phyloP scores from a whole-genome alignment of 2,797 vertebrate genomes.

The Masticophis lateralis region DNA sequence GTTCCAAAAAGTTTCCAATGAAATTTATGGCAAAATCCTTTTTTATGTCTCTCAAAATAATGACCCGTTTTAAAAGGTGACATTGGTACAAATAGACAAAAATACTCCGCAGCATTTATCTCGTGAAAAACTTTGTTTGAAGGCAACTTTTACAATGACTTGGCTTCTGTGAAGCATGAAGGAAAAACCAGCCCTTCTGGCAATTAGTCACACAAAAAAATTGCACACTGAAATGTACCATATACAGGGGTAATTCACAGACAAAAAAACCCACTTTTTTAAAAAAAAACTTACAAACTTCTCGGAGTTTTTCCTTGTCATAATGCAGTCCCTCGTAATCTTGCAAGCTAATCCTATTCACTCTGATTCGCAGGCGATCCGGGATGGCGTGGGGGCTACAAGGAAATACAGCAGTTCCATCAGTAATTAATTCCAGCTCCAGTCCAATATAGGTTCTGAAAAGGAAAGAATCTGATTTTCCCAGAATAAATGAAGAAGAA shows the following conservation, averaged over 20 bases:
- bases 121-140: neutral
- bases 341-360: constrained; percentile 92
- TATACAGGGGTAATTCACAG: neutral
- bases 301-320: constrained; percentile 92
- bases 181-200: neutral
- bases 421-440: constrained; percentile 9
- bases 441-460: neutral
- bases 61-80: neutral
- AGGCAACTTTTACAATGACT: neutral
- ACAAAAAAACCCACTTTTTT: neutral
- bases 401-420: constrained; percentile 59
- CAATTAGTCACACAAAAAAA: neutral
- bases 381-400: constrained; percentile 90
- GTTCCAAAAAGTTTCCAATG: neutral
- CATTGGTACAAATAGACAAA: neutral
- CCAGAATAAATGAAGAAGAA: constrained; percentile 8
- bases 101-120: neutral
- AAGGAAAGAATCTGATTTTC: neutral
- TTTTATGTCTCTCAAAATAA: neutral
- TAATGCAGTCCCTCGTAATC: constrained; percentile 94
- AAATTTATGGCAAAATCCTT: neutral
- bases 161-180: neutral
- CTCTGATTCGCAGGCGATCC: constrained; percentile 90
- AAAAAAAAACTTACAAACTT: constrained; percentile 85
- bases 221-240: neutral